Evolutionary conservation across 2,888 invertebrate species (phyloP).

Genomic region (Calameuta idolon): DNA sequence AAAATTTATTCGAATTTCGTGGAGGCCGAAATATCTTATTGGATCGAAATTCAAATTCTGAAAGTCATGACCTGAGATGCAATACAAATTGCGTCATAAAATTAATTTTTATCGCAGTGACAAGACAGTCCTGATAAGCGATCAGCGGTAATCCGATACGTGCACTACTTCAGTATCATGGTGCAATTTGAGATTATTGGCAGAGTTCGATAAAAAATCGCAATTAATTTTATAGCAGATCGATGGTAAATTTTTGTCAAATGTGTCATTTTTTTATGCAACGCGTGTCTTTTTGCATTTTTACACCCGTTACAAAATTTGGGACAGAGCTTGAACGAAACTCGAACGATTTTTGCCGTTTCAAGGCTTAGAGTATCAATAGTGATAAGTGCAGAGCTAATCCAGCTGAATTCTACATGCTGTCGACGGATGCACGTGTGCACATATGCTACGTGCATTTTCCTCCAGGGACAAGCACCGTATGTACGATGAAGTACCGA

Average conservation of each 20-base stretch:
- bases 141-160: neutral
- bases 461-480: neutral
- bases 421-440: neutral
- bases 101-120: neutral
- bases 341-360: neutral
- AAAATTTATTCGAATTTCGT: neutral
- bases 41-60: neutral
- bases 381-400: neutral
- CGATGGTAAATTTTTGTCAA: no score
- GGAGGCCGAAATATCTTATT: neutral
- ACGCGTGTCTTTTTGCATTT: neutral
- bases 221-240: neutral
- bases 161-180: no score
- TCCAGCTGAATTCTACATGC: neutral
- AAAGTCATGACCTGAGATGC: neutral
- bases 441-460: neutral
- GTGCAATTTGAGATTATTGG: neutral
- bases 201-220: neutral
- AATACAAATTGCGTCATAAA: neutral
- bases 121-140: neutral
- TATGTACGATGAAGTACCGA: neutral
- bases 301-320: neutral
- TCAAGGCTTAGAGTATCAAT: neutral
- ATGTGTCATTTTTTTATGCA: no score
- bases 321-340: neutral